phyloP scores from a whole-genome alignment of 2,888 invertebrate species.

The Lamellibrachia columna region DNA sequence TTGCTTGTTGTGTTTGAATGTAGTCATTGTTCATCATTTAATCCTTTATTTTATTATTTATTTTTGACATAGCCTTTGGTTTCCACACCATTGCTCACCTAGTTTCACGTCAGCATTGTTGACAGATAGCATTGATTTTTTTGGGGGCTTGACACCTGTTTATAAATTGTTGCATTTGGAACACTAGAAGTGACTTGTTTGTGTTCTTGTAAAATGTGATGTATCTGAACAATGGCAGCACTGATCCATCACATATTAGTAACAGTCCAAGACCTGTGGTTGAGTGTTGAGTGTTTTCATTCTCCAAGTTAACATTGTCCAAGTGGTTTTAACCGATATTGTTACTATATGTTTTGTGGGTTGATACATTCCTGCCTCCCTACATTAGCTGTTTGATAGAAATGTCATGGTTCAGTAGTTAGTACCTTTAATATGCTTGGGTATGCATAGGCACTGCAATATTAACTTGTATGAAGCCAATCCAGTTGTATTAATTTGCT shows the following conservation, averaged over 20 bases:
- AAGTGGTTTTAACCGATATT: not conserved
- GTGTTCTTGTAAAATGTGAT: not conserved
- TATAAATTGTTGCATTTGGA: not conserved
- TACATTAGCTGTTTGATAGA: not conserved
- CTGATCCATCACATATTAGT: not conserved
- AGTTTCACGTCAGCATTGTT: not conserved
- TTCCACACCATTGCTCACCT: not conserved
- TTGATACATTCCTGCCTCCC: not conserved
- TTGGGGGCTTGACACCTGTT: not conserved
- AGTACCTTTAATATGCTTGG: not conserved
- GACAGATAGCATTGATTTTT: not conserved
- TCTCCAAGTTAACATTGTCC: not conserved
- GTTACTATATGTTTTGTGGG: not conserved
- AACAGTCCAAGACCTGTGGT: not conserved
- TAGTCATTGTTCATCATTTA: not conserved
- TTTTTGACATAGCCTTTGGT: not conserved
- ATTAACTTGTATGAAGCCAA: not conserved
- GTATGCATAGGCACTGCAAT: not conserved
- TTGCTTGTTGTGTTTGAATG: not conserved
- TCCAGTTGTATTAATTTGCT: not conserved
- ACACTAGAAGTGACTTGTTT: not conserved
- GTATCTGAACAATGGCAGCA: not conserved
- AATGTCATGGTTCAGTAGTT: not conserved
- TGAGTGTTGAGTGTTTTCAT: not conserved
- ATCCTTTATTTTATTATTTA: conserved; percentile 17